Evolutionary conservation across 1,140 invertebrate genomes (phyloP).

Genomic region (Drosophila triauraria): DNA sequence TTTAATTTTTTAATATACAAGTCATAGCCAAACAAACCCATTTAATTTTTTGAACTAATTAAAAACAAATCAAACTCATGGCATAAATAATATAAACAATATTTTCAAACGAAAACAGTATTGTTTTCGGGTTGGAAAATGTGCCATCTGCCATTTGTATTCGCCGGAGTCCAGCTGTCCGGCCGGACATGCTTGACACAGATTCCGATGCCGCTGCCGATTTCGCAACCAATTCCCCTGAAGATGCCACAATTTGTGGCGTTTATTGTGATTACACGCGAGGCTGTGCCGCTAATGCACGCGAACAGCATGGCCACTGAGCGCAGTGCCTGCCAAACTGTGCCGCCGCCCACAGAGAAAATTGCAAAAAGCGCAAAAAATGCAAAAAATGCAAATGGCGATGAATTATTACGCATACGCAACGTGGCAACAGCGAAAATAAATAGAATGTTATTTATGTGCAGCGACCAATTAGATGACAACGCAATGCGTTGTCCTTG

Average conservation of each 20-base stretch:
- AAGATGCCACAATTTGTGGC: conserved; percentile 1
- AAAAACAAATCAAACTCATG: background rate
- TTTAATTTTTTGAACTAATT: no score
- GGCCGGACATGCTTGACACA: conserved; percentile 59
- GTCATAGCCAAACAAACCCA: no score
- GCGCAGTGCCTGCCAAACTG: conserved; percentile 49
- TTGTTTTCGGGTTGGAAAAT: background rate
- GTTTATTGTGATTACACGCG: conserved; percentile 61
- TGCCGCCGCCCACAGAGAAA: conserved; percentile 50
- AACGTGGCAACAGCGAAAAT: conserved; percentile 43
- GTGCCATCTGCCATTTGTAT: conserved; percentile 15
- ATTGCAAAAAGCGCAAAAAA: background rate
- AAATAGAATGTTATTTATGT: conserved; percentile 58
- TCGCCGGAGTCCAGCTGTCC: conserved; percentile 6
- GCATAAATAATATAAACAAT: background rate
- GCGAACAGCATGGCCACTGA: conserved; percentile 36
- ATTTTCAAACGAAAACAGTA: background rate
- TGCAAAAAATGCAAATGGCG: background rate
- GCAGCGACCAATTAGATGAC: conserved; percentile 33
- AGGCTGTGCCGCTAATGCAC: conserved; percentile 20
- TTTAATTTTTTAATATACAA: no score
- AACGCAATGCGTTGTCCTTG: conserved; percentile 37
- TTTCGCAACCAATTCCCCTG: background rate
- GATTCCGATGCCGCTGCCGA: conserved; percentile 19
- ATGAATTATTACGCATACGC: conserved; percentile 71